Conservation (phyloP, 2,888 invertebrate genomes). For the Orthonevra nobilis region DNA sequence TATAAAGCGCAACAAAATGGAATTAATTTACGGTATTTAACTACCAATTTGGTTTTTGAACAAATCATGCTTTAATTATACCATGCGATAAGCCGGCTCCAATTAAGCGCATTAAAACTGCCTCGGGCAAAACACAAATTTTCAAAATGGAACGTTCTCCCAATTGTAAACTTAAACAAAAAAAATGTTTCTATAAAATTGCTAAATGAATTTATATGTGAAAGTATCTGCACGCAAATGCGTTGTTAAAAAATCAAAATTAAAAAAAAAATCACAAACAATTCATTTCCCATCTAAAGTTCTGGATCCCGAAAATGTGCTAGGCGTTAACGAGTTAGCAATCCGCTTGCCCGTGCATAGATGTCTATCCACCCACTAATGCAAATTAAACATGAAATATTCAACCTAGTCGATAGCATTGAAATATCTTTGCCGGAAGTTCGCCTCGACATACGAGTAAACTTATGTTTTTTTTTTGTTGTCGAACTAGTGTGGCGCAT, state of each 20-base stretch:
- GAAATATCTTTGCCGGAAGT: too few species aligned
- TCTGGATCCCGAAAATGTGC: too few species aligned
- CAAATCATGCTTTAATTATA: conserved; percentile 20
- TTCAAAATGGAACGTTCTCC: too few species aligned
- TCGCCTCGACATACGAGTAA: too few species aligned
- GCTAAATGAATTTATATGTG: not conserved
- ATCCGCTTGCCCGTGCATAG: too few species aligned
- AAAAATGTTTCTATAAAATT: not conserved
- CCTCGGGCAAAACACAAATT: not conserved
- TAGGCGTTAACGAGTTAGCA: conserved; percentile 36
- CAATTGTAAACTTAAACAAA: not conserved
- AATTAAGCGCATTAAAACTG: conserved; percentile 24
- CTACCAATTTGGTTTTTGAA: conserved; percentile 8
- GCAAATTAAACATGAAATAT: conserved; percentile 17
- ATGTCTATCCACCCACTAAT: conserved; percentile 9
- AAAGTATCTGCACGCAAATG: not conserved
- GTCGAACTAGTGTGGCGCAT: conserved; percentile 17
- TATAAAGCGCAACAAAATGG: too few species aligned
- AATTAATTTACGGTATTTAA: conserved; percentile 22
- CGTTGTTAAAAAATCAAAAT: conserved; percentile 10
- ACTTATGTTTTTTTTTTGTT: conserved; percentile 1
- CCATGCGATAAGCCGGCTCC: conserved; percentile 8
- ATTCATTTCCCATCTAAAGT: too few species aligned
- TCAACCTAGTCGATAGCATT: not conserved
- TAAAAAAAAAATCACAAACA: too few species aligned